Conservation (phyloP, 2,888 invertebrate genomes). For the Frankliniella intonsa region DNA sequence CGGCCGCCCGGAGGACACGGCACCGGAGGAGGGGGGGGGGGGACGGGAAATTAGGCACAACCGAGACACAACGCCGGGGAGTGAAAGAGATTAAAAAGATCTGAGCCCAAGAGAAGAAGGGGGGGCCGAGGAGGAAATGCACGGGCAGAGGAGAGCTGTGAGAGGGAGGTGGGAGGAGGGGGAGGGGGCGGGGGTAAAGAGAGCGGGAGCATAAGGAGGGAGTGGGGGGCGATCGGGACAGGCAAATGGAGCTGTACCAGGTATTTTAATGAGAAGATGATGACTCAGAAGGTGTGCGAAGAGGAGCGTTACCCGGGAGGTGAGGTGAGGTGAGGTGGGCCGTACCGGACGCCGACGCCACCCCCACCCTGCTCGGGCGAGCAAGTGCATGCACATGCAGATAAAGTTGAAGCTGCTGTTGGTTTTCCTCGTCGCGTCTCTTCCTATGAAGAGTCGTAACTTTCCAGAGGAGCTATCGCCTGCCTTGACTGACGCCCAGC, state of each 20-base stretch:
- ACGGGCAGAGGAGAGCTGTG: neutral
- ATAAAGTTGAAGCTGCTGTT: too few species aligned
- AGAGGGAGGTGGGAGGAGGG: neutral
- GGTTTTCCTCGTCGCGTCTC: too few species aligned
- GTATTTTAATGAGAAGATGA: constrained; percentile 15
- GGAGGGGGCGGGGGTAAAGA: neutral
- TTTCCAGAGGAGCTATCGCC: too few species aligned
- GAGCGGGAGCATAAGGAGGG: neutral
- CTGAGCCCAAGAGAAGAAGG: neutral
- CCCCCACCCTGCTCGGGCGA: too few species aligned
- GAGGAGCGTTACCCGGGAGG: neutral
- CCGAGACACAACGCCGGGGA: neutral
- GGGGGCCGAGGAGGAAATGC: neutral
- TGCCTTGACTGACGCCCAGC: too few species aligned
- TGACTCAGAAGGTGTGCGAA: constrained; percentile 22
- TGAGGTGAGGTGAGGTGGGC: too few species aligned
- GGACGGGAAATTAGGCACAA: neutral
- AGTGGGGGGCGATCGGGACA: neutral
- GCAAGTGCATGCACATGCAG: too few species aligned
- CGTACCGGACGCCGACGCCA: too few species aligned
- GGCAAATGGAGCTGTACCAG: neutral
- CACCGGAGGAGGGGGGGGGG: neutral
- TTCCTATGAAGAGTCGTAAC: too few species aligned
- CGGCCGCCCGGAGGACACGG: neutral
- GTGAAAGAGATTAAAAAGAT: constrained; percentile 18